A percentile compares a stretch with the other conserved stretches of the same genome.
phyloP scores from a whole-genome alignment of 2,113 vertebrate species.

The Microtus ochrogaster region DNA sequence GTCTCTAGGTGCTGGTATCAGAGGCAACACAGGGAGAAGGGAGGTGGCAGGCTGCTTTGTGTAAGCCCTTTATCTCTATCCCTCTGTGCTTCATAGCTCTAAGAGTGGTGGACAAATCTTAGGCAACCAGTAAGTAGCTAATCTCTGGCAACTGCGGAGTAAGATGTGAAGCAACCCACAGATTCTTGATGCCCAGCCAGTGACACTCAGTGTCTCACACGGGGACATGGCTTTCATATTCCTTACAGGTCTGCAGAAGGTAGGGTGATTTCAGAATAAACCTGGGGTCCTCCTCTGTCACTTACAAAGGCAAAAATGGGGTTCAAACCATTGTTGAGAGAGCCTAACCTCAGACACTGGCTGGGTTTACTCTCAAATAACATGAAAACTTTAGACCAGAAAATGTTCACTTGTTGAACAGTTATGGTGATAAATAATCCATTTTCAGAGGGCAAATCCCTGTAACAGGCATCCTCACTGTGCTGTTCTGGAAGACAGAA shows the following conservation, averaged over 20 bases:
- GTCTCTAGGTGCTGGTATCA: not conserved
- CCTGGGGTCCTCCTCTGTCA: not conserved
- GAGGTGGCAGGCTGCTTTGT: accelerated
- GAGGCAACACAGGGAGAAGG: not conserved
- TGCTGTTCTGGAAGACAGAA: accelerated
- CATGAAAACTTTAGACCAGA: not conserved
- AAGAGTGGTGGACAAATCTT: constrained; percentile 32
- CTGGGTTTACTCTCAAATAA: not conserved
- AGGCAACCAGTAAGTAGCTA: constrained; percentile 24
- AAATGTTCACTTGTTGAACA: accelerated
- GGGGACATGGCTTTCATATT: not conserved
- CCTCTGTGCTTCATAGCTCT: not conserved
- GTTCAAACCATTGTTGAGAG: not conserved
- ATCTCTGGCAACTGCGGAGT: not conserved
- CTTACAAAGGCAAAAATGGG: not conserved
- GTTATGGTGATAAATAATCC: not conserved
- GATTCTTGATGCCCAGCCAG: constrained; percentile 30
- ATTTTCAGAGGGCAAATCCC: not conserved
- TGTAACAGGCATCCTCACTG: not conserved
- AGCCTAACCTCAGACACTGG: not conserved
- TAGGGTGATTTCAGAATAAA: not conserved
- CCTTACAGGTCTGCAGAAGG: not conserved
- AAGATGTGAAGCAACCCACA: not conserved
- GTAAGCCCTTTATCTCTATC: not conserved
- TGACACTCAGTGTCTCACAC: not conserved